Evolutionary conservation across 2,888 invertebrate species (phyloP).

Genomic region (Listrodromus nycthemerus): DNA sequence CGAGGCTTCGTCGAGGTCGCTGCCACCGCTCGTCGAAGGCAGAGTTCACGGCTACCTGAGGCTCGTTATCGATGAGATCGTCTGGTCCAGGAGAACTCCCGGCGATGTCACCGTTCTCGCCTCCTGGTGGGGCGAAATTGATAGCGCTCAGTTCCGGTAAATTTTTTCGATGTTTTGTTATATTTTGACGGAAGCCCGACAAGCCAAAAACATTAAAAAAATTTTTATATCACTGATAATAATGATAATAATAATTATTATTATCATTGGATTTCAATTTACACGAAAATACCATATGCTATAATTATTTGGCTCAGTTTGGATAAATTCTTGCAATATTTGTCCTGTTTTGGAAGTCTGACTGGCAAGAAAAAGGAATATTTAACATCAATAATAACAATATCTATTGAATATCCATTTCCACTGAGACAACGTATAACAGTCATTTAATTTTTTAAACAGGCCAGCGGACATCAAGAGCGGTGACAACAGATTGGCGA

Average conservation of each 20-base stretch:
- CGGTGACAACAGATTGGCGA: slow-evolving; percentile 64
- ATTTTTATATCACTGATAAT: not conserved
- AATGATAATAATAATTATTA: too few relatives aligned
- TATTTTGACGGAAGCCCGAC: slow-evolving; percentile 6
- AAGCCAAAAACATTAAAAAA: not conserved
- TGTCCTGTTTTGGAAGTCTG: too few relatives aligned
- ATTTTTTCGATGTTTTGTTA: not conserved
- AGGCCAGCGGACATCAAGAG: slow-evolving; percentile 78
- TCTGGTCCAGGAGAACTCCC: slow-evolving; percentile 79
- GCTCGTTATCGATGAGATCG: slow-evolving; percentile 80
- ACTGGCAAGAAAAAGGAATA: too few relatives aligned
- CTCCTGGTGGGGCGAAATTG: slow-evolving; percentile 83
- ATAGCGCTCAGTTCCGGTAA: slow-evolving; percentile 81
- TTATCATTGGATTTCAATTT: too few relatives aligned
- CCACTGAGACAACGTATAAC: not conserved
- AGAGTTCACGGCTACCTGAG: slow-evolving; percentile 81
- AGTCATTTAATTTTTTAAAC: slow-evolving; percentile 53
- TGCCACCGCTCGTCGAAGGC: slow-evolving; percentile 83
- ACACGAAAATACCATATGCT: too few relatives aligned
- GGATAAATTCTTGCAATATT: too few relatives aligned
- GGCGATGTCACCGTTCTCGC: slow-evolving; percentile 78
- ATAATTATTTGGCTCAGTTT: too few relatives aligned
- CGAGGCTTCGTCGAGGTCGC: slow-evolving; percentile 73
- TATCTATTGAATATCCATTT: slow-evolving; percentile 5
- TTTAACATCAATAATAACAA: too few relatives aligned